phyloP scores from a whole-genome alignment of 2,797 vertebrate species.

The Pempheris klunzingeri region DNA sequence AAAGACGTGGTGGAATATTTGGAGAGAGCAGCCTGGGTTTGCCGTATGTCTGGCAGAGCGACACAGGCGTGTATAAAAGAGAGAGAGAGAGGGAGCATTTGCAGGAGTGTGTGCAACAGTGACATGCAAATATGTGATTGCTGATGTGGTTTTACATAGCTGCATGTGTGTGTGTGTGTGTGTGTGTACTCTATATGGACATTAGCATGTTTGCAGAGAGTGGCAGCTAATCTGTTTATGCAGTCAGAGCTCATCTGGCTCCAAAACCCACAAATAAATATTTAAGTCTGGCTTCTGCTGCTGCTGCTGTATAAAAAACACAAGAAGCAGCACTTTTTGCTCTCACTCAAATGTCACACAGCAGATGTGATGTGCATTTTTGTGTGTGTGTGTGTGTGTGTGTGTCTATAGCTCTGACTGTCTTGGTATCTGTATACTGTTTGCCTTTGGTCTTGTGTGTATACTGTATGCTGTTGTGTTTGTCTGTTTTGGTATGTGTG shows the following conservation, averaged over 20 bases:
- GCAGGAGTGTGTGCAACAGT: not conserved
- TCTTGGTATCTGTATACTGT: not conserved
- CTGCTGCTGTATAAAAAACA: slow-evolving; percentile 4
- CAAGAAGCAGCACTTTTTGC: slow-evolving; percentile 34
- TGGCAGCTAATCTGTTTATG: slow-evolving; percentile 58
- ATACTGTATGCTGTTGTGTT: not conserved
- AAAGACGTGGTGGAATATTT: slow-evolving; percentile 53
- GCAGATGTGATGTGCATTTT: slow-evolving; percentile 19
- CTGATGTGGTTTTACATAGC: slow-evolving; percentile 8
- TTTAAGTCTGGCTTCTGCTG: slow-evolving; percentile 36
- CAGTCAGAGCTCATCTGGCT: slow-evolving; percentile 55
- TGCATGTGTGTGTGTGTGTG: slow-evolving; percentile 16
- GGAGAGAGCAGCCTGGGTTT: slow-evolving; percentile 46
- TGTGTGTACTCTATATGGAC: slow-evolving; percentile 26
- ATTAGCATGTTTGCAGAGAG: slow-evolving; percentile 50
- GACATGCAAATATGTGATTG: slow-evolving; percentile 3
- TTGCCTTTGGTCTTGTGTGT: not conserved
- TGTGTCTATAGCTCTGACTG: slow-evolving; percentile 1
- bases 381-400: not conserved
- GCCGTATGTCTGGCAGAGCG: slow-evolving; percentile 28
- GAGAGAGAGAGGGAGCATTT: not conserved
- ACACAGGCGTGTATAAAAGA: not conserved
- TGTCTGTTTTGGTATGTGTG: not conserved
- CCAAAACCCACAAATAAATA: slow-evolving; percentile 63
- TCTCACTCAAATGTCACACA: slow-evolving; percentile 19